Conservation (phyloP, 2,113 vertebrate genomes). For the Xiphorhynchus elegans region DNA sequence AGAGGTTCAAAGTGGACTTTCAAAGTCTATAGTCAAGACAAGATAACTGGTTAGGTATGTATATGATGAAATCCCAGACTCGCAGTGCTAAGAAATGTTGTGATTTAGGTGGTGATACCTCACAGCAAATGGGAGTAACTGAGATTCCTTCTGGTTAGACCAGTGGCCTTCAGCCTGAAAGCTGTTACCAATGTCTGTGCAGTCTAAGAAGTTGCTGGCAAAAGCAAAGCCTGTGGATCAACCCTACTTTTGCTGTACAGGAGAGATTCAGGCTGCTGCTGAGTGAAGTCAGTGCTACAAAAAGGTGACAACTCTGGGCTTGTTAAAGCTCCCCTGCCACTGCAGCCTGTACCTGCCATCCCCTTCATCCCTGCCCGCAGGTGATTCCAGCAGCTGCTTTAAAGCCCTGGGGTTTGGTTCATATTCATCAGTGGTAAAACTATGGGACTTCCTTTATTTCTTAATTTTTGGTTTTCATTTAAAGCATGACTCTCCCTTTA, state of each 20-base stretch:
- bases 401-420: not conserved
- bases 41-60: not conserved
- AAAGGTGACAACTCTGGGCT: not conserved
- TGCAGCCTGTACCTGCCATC: not conserved
- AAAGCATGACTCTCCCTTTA: not conserved
- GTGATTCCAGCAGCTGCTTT: not conserved
- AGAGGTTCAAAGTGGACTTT: not conserved
- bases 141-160: not conserved
- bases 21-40: not conserved
- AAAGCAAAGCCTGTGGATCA: not conserved
- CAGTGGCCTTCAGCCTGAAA: not conserved
- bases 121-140: not conserved
- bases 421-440: not conserved
- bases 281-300: no score
- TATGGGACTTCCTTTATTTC: not conserved
- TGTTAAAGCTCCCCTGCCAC: not conserved
- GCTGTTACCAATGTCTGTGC: accelerated
- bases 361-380: not conserved
- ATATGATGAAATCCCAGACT: not conserved
- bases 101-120: not conserved
- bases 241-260: not conserved
- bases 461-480: not conserved
- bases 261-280: not conserved
- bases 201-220: not conserved
- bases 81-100: not conserved